Percentiles rank a stretch among this genome's conserved stretches.
phyloP scores from a whole-genome alignment of 64 coral and sea anemone genomes.

The Actinia tenebrosa region DNA sequence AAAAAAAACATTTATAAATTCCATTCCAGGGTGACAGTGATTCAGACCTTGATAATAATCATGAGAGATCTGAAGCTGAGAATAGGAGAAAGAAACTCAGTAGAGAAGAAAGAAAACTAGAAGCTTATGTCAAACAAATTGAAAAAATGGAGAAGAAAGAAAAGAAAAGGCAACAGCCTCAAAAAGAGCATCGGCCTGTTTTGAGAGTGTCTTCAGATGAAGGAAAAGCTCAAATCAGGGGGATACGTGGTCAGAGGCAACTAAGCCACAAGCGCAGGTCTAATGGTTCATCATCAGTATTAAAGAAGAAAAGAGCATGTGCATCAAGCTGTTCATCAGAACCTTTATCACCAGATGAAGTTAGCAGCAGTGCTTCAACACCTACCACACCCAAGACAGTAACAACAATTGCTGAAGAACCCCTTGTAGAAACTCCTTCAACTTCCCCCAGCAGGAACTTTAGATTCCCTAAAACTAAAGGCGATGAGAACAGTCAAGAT shows the following conservation, averaged over 20 bases:
- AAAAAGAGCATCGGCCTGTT: conserved; percentile 53
- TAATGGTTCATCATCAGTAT: conserved; percentile 8
- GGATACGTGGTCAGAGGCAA: conserved; percentile 18
- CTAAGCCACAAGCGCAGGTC: conserved; percentile 51
- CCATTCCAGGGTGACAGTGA: conserved; percentile 76
- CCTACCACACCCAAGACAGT: conserved; percentile 76
- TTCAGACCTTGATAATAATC: conserved; percentile 74
- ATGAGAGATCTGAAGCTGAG: conserved; percentile 40
- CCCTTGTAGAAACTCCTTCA: conserved; percentile 46
- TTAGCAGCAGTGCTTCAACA: conserved; percentile 88
- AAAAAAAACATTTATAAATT: neutral
- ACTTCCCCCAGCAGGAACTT: conserved; percentile 72
- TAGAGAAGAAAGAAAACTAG: conserved; percentile 87
- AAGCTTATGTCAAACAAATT: conserved; percentile 78
- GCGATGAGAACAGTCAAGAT: conserved; percentile 56
- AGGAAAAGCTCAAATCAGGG: conserved; percentile 7
- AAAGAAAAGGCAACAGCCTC: conserved; percentile 68
- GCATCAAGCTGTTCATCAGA: conserved; percentile 94
- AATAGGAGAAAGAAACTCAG: conserved; percentile 66
- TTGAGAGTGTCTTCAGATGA: conserved; percentile 49
- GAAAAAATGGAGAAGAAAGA: conserved; percentile 98
- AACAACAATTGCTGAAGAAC: conserved; percentile 62
- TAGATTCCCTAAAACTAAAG: conserved; percentile 59
- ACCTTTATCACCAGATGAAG: conserved; percentile 86
- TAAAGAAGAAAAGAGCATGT: conserved; percentile 66